Base-by-base conservation (phyloP, 2,888 invertebrate genomes). In the Dascillus cervinus region DNA sequence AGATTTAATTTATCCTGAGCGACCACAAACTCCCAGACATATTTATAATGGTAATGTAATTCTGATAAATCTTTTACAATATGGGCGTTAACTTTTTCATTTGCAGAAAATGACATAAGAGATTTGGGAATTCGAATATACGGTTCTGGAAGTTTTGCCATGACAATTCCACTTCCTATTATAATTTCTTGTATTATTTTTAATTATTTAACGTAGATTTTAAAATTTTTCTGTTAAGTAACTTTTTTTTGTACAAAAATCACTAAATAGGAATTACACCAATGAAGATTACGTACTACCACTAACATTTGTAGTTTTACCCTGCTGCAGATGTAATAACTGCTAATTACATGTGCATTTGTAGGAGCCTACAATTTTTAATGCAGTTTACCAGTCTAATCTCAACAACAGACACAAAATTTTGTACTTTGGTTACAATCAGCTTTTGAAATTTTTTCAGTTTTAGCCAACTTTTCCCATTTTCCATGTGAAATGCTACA, bases 251-350 rank as follows among this genome's bases (percentile, higher is more conserved):
- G 34, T 35, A 46, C 42, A 46, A 37, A 47, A 53, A 49, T 59
- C 58, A 58, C 60, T 60, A 55, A 48, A 57, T 56, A 56, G 57
- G 53, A 27, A 53, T 54, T 50, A 59, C 59, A 60, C 59, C 58
- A 59, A 56, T 37, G 29, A 38, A 34, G n/a, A n/a, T 36, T n/a
- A n/a, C n/a, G 4, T 17, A 17, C 8, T 17, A 17, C 4, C 17
- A 6, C 5, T 17, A 6, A 17, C 17, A 17, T 17, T 17, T 8
- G 17, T 8, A 17, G 17, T 17, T 17, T 17, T 4, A 17, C n/a
- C n/a, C n/a, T n/a, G n/a, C n/a, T n/a, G n/a, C n/a, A n/a, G n/a
- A n/a, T n/a, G n/a, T 41, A 22, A 38, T n/a, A n/a, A n/a, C n/a
- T n/a, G n/a, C n/a, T n/a, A n/a, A n/a, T n/a, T n/a, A n/a, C n/a